Percentiles rank a stretch among this genome's conserved stretches.
phyloP scores from a whole-genome alignment of 2,888 invertebrate genomes.

The Carabus problematicus region DNA sequence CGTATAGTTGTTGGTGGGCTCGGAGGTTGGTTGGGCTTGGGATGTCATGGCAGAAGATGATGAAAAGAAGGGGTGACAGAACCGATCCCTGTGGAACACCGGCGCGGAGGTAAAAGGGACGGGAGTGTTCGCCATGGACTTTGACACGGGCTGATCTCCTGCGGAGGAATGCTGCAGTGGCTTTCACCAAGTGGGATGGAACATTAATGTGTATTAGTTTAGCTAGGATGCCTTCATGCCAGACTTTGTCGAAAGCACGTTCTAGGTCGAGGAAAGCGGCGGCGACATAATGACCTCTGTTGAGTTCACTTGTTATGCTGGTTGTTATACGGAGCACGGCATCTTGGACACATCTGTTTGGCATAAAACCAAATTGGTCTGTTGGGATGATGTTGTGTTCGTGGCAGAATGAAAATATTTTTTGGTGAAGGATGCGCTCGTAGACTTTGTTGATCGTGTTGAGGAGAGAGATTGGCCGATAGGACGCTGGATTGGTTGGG shows the following conservation, averaged over 20 bases:
- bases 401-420: too few relatives aligned
- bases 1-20: neutral
- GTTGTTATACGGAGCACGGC: neutral
- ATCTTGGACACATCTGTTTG: neutral
- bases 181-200: neutral
- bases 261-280: constrained; percentile 10
- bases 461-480: constrained; percentile 7
- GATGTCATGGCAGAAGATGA: constrained; percentile 1
- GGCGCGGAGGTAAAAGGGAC: neutral
- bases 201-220: constrained; percentile 1
- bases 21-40: neutral
- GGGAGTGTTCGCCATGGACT: too few relatives aligned
- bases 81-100: neutral
- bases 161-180: neutral
- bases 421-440: neutral
- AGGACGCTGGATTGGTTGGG: constrained; percentile 6
- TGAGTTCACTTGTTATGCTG: neutral
- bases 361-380: neutral
- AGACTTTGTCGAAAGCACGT: constrained; percentile 7
- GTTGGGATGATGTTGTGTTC: neutral
- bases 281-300: neutral
- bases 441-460: neutral
- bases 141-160: neutral
- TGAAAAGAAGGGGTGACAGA: constrained; percentile 9
- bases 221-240: neutral